Conservation (phyloP, 2,888 invertebrate genomes). For the Plagiodera versicolora region DNA sequence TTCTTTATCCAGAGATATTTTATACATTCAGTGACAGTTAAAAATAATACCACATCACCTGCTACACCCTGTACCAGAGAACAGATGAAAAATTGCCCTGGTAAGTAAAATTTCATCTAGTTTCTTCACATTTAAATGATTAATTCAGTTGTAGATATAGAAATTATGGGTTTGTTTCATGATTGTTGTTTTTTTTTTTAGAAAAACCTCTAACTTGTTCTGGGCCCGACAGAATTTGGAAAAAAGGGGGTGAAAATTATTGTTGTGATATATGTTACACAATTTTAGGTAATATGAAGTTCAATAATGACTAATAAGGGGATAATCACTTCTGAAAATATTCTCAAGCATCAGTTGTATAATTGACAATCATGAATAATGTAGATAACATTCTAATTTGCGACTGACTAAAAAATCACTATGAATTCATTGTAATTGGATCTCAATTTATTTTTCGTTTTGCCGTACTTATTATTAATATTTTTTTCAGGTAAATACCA, state of each 20-base stretch:
- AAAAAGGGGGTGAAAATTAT: slow-evolving; percentile 3
- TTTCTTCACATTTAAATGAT: no score
- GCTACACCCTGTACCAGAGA: neutral
- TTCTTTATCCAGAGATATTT: no score
- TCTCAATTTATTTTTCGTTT: no score
- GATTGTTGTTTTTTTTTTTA: slow-evolving; percentile 6
- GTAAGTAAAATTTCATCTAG: neutral
- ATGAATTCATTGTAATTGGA: no score
- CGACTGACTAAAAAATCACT: no score
- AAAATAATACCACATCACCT: neutral
- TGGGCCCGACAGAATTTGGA: neutral
- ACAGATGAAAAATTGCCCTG: neutral
- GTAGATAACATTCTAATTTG: no score
- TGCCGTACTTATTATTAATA: neutral
- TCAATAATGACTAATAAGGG: no score
- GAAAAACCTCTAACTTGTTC: neutral
- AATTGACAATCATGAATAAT: no score
- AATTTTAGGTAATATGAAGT: slow-evolving; percentile 14
- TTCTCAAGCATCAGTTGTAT: no score
- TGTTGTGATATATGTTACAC: slow-evolving; percentile 17
- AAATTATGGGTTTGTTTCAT: no score
- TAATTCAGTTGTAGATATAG: no score
- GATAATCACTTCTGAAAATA: no score
- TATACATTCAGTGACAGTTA: neutral
- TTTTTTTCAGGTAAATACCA: slow-evolving; percentile 8